phyloP scores from a whole-genome alignment of 2,797 vertebrate species.

The Echiichthys vipera region DNA sequence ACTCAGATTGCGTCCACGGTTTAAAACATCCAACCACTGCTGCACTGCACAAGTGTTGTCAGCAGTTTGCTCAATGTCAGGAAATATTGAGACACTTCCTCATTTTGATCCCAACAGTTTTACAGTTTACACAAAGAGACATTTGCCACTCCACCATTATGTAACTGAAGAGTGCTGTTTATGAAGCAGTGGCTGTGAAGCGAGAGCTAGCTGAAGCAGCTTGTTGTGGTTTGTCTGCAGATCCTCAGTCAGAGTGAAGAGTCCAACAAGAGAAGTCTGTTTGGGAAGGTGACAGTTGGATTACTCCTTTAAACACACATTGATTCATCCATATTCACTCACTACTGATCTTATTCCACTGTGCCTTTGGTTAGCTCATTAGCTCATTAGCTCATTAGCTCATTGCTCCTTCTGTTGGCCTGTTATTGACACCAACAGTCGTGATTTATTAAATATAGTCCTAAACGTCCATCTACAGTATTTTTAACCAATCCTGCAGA shows the following conservation, averaged over 20 bases:
- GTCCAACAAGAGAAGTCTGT: neutral
- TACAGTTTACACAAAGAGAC: neutral
- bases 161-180: slow-evolving; percentile 5
- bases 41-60: neutral
- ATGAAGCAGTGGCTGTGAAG: neutral
- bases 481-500: neutral
- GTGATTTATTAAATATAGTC: neutral
- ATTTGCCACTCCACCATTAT: neutral
- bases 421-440: neutral
- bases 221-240: neutral
- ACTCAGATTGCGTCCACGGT: neutral
- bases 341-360: too few species aligned
- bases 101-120: neutral
- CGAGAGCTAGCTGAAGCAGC: neutral
- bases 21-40: neutral
- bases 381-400: too few species aligned
- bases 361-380: too few species aligned
- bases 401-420: neutral
- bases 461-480: neutral
- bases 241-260: slow-evolving; percentile 13
- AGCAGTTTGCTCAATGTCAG: neutral
- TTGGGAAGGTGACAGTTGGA: neutral
- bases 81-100: neutral
- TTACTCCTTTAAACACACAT: too few species aligned
- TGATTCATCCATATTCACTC: neutral